These are phyloP conservation scores for Apostichopus japonicus DNA, from an alignment of 35 echinoderm and acorn worm genomes.

Conservation along the genomic window DNA sequence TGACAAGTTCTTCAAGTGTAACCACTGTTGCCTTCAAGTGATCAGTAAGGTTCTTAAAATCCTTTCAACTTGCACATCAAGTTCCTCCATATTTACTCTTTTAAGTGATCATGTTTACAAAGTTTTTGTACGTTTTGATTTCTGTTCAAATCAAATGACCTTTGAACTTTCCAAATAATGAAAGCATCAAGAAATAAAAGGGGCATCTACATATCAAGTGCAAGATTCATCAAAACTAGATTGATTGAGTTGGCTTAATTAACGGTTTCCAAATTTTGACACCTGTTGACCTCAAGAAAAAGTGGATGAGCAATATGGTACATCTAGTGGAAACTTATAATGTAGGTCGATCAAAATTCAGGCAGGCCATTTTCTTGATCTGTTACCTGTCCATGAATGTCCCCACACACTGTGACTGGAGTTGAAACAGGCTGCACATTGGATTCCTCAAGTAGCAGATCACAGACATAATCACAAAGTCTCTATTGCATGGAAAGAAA, in stretches of 20 bases:
- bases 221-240: background rate
- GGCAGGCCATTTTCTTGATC: too few species aligned
- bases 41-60: too few species aligned
- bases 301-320: too few species aligned
- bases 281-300: too few species aligned
- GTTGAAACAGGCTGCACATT: conserved; percentile 97
- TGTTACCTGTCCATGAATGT: conserved; percentile 98
- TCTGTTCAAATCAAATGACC: background rate
- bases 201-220: background rate
- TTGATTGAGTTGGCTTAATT: too few species aligned
- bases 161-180: background rate
- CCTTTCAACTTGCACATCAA: background rate
- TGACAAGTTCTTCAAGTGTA: too few species aligned
- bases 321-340: too few species aligned
- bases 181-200: background rate
- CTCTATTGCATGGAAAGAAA: conserved; percentile 65
- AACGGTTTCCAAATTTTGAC: too few species aligned
- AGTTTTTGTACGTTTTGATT: background rate
- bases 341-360: too few species aligned
- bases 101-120: background rate
- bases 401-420: conserved; percentile 97
- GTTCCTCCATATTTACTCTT: background rate
- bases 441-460: conserved; percentile 90
- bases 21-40: too few species aligned
- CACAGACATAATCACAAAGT: conserved; percentile 98